Conservation (phyloP, 2,797 vertebrate species). For the Otolemur crassicaudatus region DNA sequence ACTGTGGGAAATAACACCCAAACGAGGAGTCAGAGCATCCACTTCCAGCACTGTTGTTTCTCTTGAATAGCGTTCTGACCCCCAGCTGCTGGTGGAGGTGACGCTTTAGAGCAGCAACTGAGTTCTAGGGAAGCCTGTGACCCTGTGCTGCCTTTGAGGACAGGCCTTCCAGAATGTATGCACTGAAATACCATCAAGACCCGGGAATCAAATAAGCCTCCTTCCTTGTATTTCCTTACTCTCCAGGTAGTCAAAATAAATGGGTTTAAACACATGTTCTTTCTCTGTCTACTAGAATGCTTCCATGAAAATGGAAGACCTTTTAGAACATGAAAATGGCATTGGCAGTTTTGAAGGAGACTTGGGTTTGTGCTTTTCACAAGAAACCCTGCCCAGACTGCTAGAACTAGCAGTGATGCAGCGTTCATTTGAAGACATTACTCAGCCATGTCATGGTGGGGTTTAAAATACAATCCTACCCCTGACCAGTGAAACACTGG, state of each 20-base stretch:
- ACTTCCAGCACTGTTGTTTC: neutral
- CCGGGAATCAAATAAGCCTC: neutral
- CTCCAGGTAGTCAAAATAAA: neutral
- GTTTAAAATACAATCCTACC: neutral
- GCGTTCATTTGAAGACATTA: neutral
- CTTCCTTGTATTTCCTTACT: neutral
- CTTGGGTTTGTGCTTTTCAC: neutral
- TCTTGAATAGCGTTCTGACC: neutral
- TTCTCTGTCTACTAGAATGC: neutral
- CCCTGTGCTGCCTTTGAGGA: neutral
- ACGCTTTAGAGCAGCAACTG: neutral
- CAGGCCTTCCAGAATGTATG: neutral
- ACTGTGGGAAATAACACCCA: neutral
- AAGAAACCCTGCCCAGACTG: neutral
- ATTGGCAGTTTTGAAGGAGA: neutral
- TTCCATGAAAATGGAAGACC: neutral
- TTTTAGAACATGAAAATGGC: neutral
- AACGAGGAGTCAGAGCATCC: no score
- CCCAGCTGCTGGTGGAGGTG: neutral
- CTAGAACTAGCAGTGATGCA: neutral
- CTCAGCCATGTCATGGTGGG: neutral
- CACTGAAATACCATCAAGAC: neutral
- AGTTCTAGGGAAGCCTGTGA: neutral
- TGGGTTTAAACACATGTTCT: neutral
- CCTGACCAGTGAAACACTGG: neutral